Evolutionary conservation across 2,888 invertebrate genomes (phyloP).

Genomic region (Oeneis ivallda): DNA sequence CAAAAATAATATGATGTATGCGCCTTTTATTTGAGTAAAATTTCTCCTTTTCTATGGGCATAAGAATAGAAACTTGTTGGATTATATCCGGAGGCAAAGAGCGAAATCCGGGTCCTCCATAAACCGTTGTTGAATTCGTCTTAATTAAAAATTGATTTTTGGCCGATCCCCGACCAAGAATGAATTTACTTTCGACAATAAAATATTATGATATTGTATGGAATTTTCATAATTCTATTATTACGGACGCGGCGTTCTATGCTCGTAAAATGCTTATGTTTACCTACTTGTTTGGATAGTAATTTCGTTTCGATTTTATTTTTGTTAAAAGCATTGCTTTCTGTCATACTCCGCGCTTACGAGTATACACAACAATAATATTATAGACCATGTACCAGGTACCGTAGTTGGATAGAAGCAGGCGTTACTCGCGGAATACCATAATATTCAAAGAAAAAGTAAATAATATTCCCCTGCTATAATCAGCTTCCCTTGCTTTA

Average conservation of each 20-base stretch:
- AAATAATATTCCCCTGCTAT: too few relatives aligned
- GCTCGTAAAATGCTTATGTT: background rate
- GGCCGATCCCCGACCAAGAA: background rate
- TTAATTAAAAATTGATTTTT: slow-evolving; percentile 44
- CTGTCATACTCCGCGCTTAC: too few relatives aligned
- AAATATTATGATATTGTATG: background rate
- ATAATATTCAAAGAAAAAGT: too few relatives aligned
- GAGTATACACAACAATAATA: too few relatives aligned
- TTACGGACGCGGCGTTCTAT: background rate
- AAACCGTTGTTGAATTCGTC: slow-evolving; percentile 46
- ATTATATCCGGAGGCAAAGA: slow-evolving; percentile 34
- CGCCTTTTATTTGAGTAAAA: background rate
- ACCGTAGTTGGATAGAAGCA: too few relatives aligned
- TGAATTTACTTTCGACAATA: background rate
- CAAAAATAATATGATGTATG: slow-evolving; percentile 16
- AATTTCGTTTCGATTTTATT: background rate
- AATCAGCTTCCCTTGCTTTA: too few relatives aligned
- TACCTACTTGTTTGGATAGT: too few relatives aligned
- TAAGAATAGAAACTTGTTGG: slow-evolving; percentile 26
- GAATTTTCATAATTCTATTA: slow-evolving; percentile 1
- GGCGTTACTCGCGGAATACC: too few relatives aligned
- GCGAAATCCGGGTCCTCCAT: slow-evolving; percentile 27
- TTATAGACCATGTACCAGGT: too few relatives aligned
- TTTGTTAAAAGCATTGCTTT: too few relatives aligned
- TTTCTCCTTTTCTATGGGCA: slow-evolving; percentile 2